Base-by-base conservation (phyloP, 2,888 invertebrate species). In the Hartigia nigra region DNA sequence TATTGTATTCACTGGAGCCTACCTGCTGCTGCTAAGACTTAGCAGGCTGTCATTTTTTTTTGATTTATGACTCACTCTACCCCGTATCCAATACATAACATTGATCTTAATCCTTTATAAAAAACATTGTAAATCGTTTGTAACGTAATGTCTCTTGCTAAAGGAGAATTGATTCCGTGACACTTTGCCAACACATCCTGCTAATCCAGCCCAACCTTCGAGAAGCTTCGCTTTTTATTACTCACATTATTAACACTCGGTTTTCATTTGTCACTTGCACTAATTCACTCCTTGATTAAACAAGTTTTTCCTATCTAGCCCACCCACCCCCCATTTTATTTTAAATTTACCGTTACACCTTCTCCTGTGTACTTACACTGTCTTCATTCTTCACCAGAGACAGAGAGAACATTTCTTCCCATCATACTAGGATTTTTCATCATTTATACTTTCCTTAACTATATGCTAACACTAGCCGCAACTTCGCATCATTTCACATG, bases 121-220 rank as follows among this genome's bases (percentile, higher is more conserved):
- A 55, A 55, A 55, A 23, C 23, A 82, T 82, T 81, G 76, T 75
- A 74, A 78, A 79, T 77, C 77, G 81, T 76, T 76, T 78, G 32
- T 69, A 76, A 80, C 74, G 74, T 81, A 23, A 78, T 32, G 69
- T 75, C 74, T 78, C 75, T 80, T 80, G 80, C 84, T 55, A 23
- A 14, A 55, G 55, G 23, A 55, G 55, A 31, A 31, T 12, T 9
- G 31, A 12, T 31, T 34, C 3, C 72, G 32, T 82, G 82, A 88
- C 89, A 88, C 86, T 89, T 86, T 88, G 90, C 90, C 91, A 90
- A 91, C 91, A 91, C 91, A 90, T 90, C 90, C 90, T 87, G 85
- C 55, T 23, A 55, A 55, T 23, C 55, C 23, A 23, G 55, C 2
- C 23, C 84, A 85, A 85, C 83, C 77, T 31, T 81, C 84, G 88